phyloP scores from a whole-genome alignment of 2,797 vertebrate species.

The Galago senegalensis region DNA sequence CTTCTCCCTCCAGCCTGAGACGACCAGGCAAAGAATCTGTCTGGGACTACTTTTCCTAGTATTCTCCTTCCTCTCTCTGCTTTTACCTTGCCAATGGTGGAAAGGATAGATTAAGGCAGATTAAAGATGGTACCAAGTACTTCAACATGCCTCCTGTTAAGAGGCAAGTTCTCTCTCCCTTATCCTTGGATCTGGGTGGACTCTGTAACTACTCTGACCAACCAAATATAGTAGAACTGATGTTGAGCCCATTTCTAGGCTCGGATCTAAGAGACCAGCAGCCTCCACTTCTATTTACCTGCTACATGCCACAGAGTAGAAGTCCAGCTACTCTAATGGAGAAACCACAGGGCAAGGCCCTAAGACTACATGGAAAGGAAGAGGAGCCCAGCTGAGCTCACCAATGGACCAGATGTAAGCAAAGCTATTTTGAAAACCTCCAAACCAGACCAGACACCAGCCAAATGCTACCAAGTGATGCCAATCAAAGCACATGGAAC shows the following conservation, averaged over 20 bases:
- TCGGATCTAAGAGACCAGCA: background rate
- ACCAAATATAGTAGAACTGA: background rate
- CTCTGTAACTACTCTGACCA: background rate
- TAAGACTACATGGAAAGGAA: background rate
- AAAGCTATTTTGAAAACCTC: background rate
- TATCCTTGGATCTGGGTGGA: background rate
- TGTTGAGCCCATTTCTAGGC: background rate
- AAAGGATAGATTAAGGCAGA: background rate
- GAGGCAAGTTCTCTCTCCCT: background rate
- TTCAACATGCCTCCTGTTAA: background rate
- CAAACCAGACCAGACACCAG: background rate
- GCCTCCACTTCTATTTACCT: background rate
- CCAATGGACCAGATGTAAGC: background rate
- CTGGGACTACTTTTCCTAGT: background rate
- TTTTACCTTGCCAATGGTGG: background rate
- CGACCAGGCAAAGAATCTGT: background rate
- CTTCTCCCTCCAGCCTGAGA: background rate
- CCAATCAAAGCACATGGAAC: background rate
- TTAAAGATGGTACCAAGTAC: background rate
- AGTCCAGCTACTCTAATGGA: background rate
- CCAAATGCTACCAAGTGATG: background rate
- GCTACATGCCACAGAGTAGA: background rate
- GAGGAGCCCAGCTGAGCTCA: background rate
- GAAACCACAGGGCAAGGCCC: background rate
- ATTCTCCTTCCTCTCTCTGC: background rate